Evolutionary conservation across 1,140 invertebrate genomes (phyloP).

Genomic region (Drosophila orosa): DNA sequence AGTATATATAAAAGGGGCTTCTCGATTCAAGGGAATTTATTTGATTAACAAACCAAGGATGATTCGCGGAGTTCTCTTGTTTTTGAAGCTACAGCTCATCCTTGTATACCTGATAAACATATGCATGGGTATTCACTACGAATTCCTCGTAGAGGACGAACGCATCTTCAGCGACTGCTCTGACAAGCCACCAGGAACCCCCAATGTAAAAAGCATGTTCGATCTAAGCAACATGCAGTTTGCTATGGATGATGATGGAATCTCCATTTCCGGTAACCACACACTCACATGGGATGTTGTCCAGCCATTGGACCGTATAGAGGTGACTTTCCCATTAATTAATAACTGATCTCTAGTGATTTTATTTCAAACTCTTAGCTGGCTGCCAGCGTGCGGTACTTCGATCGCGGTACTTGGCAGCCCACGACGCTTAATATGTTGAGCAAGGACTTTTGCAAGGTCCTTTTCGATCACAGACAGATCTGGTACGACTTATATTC

Average conservation of each 20-base stretch:
- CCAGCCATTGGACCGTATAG: slow-evolving; percentile 7
- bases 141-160: slow-evolving; percentile 5
- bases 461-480: slow-evolving; percentile 3
- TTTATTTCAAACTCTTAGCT: neutral
- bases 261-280: neutral
- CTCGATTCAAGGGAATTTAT: no score
- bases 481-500: neutral
- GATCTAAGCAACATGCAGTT: neutral
- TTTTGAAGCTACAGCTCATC: neutral
- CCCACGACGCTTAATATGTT: slow-evolving; percentile 11
- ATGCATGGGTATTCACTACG: neutral
- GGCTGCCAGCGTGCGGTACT: neutral
- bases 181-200: neutral
- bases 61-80: neutral
- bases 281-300: neutral
- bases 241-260: neutral
- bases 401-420: slow-evolving; percentile 14
- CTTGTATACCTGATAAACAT: neutral
- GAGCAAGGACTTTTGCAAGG: slow-evolving; percentile 5
- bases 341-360: no score
- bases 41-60: neutral
- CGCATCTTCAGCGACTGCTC: neutral
- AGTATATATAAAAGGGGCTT: neutral
- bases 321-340: neutral
- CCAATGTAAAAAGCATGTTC: neutral